A percentile compares a stretch with the other conserved stretches of the same genome.
phyloP scores from a whole-genome alignment of 2,113 vertebrate genomes.

The Bufo bufo region DNA sequence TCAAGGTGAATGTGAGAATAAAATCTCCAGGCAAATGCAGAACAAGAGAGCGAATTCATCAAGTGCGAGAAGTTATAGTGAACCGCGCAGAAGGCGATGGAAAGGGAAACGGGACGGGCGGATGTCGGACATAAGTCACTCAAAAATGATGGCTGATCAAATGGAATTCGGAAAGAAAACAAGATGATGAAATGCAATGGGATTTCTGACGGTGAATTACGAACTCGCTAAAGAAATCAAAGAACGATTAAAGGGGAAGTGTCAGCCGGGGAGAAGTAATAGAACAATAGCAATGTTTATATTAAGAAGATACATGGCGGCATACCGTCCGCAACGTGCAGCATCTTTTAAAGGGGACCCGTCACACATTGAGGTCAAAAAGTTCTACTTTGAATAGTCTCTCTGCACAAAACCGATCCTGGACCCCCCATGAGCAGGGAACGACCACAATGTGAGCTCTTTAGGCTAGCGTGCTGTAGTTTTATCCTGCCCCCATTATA shows the following conservation, averaged over 20 bases:
- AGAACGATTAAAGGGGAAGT: conserved; percentile 31
- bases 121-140: conserved; percentile 47
- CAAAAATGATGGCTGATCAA: conserved; percentile 40
- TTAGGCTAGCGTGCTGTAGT: too few relatives aligned
- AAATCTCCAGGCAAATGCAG: conserved; percentile 36
- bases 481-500: too few relatives aligned
- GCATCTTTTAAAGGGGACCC: background rate
- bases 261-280: conserved; percentile 17
- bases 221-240: conserved; percentile 36
- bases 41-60: conserved; percentile 56
- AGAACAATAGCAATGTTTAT: conserved; percentile 10
- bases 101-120: conserved; percentile 6
- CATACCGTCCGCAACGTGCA: background rate
- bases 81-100: conserved; percentile 19
- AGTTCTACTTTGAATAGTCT: too few relatives aligned
- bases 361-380: too few relatives aligned
- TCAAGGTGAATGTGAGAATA: conserved; percentile 53
- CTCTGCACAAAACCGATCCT: too few relatives aligned
- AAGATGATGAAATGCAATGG: conserved; percentile 40
- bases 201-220: conserved; percentile 44
- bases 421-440: too few relatives aligned
- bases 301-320: background rate
- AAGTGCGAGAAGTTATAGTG: conserved; percentile 42
- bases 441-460: too few relatives aligned
- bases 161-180: conserved; percentile 39